Percentiles rank a stretch among this genome's conserved stretches.
phyloP scores from a whole-genome alignment of 2,113 vertebrate genomes.

The Hydropotes inermis region DNA sequence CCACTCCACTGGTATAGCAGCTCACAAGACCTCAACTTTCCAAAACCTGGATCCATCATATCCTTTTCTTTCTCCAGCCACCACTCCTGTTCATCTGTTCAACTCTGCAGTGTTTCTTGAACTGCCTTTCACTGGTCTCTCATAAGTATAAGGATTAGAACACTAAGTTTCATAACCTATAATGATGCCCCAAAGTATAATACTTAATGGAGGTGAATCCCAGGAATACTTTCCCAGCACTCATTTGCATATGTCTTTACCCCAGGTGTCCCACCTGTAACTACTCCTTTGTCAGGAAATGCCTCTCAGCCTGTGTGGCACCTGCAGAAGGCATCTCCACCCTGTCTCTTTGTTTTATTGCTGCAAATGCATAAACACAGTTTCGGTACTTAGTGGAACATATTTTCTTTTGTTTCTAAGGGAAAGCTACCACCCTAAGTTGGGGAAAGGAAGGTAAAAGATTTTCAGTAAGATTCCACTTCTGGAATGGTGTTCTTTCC shows the following conservation, averaged over 20 bases:
- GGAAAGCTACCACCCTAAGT: neutral
- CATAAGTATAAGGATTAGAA: conserved; percentile 38
- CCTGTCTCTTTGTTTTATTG: neutral
- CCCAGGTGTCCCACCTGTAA: neutral
- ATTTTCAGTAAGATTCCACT: neutral
- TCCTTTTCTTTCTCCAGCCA: neutral
- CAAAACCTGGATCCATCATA: neutral
- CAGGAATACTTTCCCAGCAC: conserved; percentile 47
- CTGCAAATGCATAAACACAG: neutral
- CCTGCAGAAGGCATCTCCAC: neutral
- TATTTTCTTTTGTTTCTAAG: conserved; percentile 1
- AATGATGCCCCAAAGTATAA: conserved; percentile 1
- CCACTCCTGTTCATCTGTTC: neutral
- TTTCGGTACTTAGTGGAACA: conserved; percentile 41
- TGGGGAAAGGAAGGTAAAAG: neutral
- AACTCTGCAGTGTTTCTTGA: conserved; percentile 16
- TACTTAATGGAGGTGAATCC: conserved; percentile 53
- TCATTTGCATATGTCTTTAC: conserved; percentile 53
- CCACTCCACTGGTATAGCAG: neutral
- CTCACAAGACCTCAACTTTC: neutral
- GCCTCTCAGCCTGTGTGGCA: neutral
- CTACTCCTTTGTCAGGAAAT: conserved; percentile 29
- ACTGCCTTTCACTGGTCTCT: conserved; percentile 44
- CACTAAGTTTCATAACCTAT: conserved; percentile 56
- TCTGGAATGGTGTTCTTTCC: neutral